Conservation (phyloP, 2,888 invertebrate genomes). For the Agrotis segetum region DNA sequence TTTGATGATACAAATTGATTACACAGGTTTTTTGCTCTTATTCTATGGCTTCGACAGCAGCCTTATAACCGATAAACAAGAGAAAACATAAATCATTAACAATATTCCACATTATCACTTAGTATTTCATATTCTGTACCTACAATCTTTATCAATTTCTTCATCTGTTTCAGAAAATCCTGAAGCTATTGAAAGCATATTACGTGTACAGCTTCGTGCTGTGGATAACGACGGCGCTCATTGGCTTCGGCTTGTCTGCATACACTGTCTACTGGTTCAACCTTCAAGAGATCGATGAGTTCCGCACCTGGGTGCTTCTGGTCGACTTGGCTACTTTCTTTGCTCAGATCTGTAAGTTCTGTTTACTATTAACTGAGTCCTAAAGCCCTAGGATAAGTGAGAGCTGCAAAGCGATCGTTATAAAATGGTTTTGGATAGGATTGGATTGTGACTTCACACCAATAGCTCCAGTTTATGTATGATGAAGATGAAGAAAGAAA, state of each 20-base stretch:
- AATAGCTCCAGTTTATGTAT: too few relatives aligned
- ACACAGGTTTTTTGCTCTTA: too few relatives aligned
- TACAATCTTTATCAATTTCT: background rate
- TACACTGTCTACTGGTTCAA: constrained; percentile 49
- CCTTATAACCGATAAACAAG: too few relatives aligned
- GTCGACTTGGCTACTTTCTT: constrained; percentile 22
- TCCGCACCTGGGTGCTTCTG: constrained; percentile 44
- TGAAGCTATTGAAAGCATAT: constrained; percentile 36
- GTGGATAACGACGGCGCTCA: constrained; percentile 32
- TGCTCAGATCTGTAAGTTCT: constrained; percentile 29
- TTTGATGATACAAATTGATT: too few relatives aligned
- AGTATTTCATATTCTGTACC: background rate
- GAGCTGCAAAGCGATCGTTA: too few relatives aligned
- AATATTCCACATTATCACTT: background rate
- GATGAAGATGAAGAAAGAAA: too few relatives aligned
- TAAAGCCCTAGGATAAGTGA: background rate
- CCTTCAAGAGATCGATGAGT: constrained; percentile 33
- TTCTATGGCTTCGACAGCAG: too few relatives aligned
- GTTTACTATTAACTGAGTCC: background rate
- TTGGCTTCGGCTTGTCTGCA: constrained; percentile 33
- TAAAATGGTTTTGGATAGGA: too few relatives aligned
- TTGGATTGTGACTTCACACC: too few relatives aligned
- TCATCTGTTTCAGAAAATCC: constrained; percentile 33
- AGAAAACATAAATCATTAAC: too few relatives aligned
- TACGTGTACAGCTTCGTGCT: constrained; percentile 38